Percentiles rank a stretch among this genome's conserved stretches.
Evolutionary conservation across 2,113 vertebrate species (phyloP).

Genomic region (Psilopogon haemacephalus): DNA sequence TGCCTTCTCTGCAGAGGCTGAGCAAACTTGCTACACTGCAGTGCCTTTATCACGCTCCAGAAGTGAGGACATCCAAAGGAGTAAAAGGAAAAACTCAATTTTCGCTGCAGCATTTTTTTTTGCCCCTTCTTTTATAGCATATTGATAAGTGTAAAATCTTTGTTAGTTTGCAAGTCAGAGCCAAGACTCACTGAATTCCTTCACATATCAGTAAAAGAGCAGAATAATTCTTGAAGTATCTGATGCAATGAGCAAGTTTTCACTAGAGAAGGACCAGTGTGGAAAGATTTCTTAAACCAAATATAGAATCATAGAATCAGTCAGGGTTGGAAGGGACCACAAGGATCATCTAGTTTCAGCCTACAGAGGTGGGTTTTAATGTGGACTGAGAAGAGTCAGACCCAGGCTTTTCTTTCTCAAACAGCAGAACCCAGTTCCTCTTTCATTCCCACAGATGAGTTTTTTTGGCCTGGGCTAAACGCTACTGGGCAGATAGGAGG

Average conservation of each 20-base stretch:
- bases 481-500: too few species aligned
- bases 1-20: not conserved
- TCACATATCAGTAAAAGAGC: not conserved
- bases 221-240: not conserved
- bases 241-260: not conserved
- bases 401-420: too few species aligned
- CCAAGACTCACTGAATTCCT: not conserved
- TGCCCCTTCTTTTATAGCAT: not conserved
- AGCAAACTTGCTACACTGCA: not conserved
- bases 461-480: too few species aligned
- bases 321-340: too few species aligned
- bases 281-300: not conserved
- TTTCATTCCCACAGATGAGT: too few species aligned
- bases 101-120: not conserved
- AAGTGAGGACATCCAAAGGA: not conserved
- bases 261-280: not conserved
- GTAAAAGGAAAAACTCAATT: not conserved
- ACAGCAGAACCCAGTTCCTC: too few species aligned
- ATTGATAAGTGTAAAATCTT: not conserved
- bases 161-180: not conserved
- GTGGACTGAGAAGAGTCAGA: too few species aligned
- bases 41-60: not conserved
- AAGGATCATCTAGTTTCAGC: too few species aligned
- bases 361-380: too few species aligned
- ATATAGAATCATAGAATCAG: too few species aligned